Evolutionary conservation across 2,113 vertebrate genomes (phyloP).

Genomic region (Helogale parvula): DNA sequence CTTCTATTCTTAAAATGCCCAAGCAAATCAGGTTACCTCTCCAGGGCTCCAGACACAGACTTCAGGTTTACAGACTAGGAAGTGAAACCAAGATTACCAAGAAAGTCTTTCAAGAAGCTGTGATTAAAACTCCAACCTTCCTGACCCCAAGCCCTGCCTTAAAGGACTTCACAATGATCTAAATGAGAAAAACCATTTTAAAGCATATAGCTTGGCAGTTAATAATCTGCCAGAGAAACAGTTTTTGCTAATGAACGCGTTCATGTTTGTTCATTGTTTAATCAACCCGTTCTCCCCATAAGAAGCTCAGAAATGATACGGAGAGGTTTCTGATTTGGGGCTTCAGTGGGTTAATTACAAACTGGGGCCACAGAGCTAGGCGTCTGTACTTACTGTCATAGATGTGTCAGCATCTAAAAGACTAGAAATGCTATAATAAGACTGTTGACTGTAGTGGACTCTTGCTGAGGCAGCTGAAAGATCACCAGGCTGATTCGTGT

Average conservation of each 20-base stretch:
- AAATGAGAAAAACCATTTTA: neutral
- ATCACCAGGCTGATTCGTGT: neutral
- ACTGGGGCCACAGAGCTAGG: neutral
- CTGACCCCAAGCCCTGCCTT: neutral
- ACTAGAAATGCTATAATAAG: neutral
- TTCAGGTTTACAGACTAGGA: neutral
- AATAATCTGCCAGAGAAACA: neutral
- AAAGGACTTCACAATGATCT: neutral
- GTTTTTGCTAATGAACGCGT: neutral
- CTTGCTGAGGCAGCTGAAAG: neutral
- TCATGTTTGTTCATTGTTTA: neutral
- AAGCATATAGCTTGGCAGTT: neutral
- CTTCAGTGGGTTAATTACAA: constrained; percentile 44
- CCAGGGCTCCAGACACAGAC: neutral
- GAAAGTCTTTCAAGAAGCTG: neutral
- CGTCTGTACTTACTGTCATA: neutral
- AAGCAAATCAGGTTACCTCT: neutral
- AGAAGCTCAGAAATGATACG: neutral
- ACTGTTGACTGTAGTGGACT: neutral
- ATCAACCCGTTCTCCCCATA: neutral
- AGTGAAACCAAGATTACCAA: neutral
- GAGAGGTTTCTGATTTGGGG: neutral
- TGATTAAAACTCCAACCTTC: neutral
- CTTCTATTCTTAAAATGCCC: neutral
- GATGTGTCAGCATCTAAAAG: neutral